Evolutionary conservation across 64 coral and sea anemone species (phyloP).

Genomic region (Orbicella faveolata): DNA sequence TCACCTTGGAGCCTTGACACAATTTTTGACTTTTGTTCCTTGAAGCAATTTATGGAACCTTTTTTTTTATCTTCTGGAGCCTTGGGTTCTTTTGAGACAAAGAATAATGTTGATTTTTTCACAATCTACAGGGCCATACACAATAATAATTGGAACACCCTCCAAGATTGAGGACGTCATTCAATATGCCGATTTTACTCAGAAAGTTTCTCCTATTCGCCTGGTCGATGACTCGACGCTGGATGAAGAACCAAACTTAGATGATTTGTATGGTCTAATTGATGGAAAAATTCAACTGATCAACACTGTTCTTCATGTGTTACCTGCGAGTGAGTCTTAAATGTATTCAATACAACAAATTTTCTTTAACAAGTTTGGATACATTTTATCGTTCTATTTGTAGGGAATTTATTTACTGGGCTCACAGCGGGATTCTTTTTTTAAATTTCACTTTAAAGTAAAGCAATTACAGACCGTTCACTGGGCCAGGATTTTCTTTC

Average conservation of each 20-base stretch:
- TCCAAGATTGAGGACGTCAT: constrained; percentile 48
- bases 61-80: too few relatives aligned
- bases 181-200: constrained; percentile 50
- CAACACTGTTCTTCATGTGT: neutral
- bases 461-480: too few relatives aligned
- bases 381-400: neutral
- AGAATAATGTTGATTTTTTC: neutral
- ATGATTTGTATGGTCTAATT: neutral
- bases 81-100: neutral
- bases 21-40: too few relatives aligned
- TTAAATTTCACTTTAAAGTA: too few relatives aligned
- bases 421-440: neutral
- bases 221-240: constrained; percentile 24
- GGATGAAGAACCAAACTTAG: constrained; percentile 14
- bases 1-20: too few relatives aligned
- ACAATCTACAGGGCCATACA: constrained; percentile 30
- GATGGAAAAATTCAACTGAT: constrained; percentile 4
- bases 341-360: too few relatives aligned
- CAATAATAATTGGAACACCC: constrained; percentile 1
- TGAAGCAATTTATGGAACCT: too few relatives aligned
- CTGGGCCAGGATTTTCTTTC: too few relatives aligned
- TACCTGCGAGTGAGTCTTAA: constrained; percentile 12
- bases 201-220: neutral
- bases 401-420: too few relatives aligned
- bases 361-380: too few relatives aligned